These are phyloP conservation scores for Leptoclinus maculatus DNA, from an alignment of 2,797 vertebrate species.

Conservation along the genomic window DNA sequence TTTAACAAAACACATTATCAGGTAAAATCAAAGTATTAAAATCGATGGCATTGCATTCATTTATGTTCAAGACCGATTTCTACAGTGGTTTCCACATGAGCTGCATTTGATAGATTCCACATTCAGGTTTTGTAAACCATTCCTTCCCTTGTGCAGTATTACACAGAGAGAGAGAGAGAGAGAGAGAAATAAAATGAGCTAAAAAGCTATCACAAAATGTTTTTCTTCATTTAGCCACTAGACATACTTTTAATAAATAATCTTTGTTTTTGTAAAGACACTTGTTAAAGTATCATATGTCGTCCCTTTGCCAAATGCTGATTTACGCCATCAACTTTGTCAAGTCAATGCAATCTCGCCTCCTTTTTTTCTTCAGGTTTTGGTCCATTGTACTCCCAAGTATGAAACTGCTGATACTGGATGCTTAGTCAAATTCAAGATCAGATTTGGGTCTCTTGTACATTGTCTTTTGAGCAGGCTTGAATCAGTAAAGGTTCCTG, in stretches of 20 bases:
- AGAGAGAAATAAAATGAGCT: constrained; percentile 82
- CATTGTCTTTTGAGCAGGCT: constrained; percentile 99
- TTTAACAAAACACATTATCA: constrained; percentile 25
- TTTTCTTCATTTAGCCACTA: constrained; percentile 98
- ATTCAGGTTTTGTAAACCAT: constrained; percentile 81
- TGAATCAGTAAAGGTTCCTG: constrained; percentile 99
- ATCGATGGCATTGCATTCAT: constrained; percentile 25
- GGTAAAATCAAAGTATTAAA: constrained; percentile 29
- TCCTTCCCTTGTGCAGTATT: constrained; percentile 84
- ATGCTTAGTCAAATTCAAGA: constrained; percentile 60
- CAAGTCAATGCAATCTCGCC: constrained; percentile 62
- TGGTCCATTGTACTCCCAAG: constrained; percentile 74
- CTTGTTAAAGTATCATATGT: constrained; percentile 97
- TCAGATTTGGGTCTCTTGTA: constrained; percentile 99
- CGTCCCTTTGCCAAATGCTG: constrained; percentile 93
- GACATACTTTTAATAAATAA: constrained; percentile 99
- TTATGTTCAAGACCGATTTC: constrained; percentile 31
- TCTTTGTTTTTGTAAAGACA: constrained; percentile 99
- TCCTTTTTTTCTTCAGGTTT: constrained; percentile 64
- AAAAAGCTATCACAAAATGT: constrained; percentile 91
- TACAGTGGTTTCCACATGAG: constrained; percentile 7
- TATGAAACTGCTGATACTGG: constrained; percentile 65
- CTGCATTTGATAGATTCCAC: constrained; percentile 25
- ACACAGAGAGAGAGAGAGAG: constrained; percentile 59
- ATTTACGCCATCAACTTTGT: constrained; percentile 76